Evolutionary conservation across 2,888 invertebrate species (phyloP), one percentile per base, ranked within the genome.

Genomic region (Graphium colonna): DNA sequence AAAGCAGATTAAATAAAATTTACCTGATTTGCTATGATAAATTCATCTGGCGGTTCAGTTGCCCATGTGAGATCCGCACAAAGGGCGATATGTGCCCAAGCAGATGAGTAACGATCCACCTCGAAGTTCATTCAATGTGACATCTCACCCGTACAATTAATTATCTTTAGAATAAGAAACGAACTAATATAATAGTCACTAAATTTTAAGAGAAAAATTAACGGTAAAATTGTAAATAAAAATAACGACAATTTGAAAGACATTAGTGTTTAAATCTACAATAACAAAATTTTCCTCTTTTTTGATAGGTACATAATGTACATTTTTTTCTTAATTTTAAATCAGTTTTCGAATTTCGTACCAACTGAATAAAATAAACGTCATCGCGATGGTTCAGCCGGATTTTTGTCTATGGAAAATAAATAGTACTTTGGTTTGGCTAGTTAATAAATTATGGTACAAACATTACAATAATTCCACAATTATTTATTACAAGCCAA

Each of bases 101-200:
- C 79, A 76, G 86, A 82, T 71, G 80, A 77, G 65, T 79, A 76
- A 63, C 82, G 82, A 81, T 87, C 88, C 83, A 82, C 85, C 68
- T 86, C 86, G 87, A 85, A 85, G 87, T 73, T 89, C 88, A 89
- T 89, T 89, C 89, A 89, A 89, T 86, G 88, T 81, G 80, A 79
- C 88, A 88, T 86, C 70, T 75, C 82, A 79, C 73, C 65, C 82
- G 78, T 77, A 80, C 71, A 80, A 80, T 76, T 80, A 86, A 79
- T 78, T 79, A 77, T 77, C 73, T 79, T 79, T 79, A 82, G 65
- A 75, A 69, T 80, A 79, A 77, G 71, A 80, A 79, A 81, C 67
- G 68, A 79, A 80, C 73, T 79, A 84, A 79, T 80, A 82, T 73
- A 81, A 79, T 79, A 79, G 68, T 77, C 78, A 82, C 83, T 82